Evolutionary conservation across 2,888 invertebrate species (phyloP).

Genomic region (Idaea dimidiata): DNA sequence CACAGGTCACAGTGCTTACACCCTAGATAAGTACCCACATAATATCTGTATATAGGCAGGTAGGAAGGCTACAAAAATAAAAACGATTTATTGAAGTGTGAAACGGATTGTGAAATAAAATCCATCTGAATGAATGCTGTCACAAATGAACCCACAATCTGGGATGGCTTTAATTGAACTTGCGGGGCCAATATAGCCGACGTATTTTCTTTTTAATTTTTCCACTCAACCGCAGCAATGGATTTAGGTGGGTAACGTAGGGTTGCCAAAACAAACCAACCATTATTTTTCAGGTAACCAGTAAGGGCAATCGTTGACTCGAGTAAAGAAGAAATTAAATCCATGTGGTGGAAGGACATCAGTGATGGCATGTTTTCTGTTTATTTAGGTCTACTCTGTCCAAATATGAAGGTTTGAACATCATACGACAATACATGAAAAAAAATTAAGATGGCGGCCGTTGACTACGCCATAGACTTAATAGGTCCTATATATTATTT

Average conservation of each 20-base stretch:
- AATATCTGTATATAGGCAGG: not conserved
- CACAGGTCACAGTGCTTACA: too few relatives aligned
- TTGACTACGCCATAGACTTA: too few relatives aligned
- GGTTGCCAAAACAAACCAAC: slow-evolving; percentile 40
- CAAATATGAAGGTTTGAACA: too few relatives aligned
- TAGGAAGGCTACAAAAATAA: slow-evolving; percentile 34
- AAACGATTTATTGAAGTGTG: slow-evolving; percentile 58
- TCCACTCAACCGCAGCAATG: slow-evolving; percentile 56
- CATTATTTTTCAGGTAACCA: too few relatives aligned
- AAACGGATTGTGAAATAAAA: slow-evolving; percentile 60
- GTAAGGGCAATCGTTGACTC: too few relatives aligned
- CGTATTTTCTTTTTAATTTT: slow-evolving; percentile 60
- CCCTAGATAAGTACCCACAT: not conserved
- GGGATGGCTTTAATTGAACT: slow-evolving; percentile 65
- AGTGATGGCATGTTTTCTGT: too few relatives aligned
- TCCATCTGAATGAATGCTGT: slow-evolving; percentile 57
- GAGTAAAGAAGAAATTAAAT: too few relatives aligned
- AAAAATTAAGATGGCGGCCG: too few relatives aligned
- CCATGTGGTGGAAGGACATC: too few relatives aligned
- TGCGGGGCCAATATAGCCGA: slow-evolving; percentile 70
- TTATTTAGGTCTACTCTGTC: too few relatives aligned
- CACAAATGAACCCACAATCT: slow-evolving; percentile 59
- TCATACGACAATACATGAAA: too few relatives aligned
- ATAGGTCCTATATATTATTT: too few relatives aligned
- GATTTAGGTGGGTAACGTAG: slow-evolving; percentile 35